phyloP scores from a whole-genome alignment of 2,888 invertebrate genomes.

The Drosophila seclusa region DNA sequence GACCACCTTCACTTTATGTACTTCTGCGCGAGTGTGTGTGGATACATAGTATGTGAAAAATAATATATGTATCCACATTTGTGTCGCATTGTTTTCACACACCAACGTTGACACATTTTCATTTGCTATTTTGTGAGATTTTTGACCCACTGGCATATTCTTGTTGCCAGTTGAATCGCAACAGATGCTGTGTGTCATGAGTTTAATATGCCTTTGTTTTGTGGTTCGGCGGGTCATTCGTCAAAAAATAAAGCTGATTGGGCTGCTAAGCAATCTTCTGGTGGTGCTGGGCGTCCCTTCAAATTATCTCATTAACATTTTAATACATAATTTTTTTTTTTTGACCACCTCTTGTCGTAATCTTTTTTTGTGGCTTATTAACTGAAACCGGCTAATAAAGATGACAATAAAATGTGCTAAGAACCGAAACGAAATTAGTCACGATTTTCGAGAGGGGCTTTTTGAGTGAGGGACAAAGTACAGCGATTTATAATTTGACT shows the following conservation, averaged over 20 bases:
- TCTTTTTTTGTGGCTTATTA: conserved; percentile 51
- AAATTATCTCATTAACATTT: conserved; percentile 61
- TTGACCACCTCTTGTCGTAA: neutral
- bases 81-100: conserved; percentile 54
- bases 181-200: conserved; percentile 33
- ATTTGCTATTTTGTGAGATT: conserved; percentile 26
- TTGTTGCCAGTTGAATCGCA: conserved; percentile 29
- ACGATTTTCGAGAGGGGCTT: conserved; percentile 27
- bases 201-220: conserved; percentile 56
- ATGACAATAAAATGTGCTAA: conserved; percentile 43
- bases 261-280: conserved; percentile 39
- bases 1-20: conserved; percentile 51
- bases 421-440: conserved; percentile 63
- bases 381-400: conserved; percentile 58
- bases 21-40: conserved; percentile 5
- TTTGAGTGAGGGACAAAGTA: conserved; percentile 19
- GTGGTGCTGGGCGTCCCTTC: conserved; percentile 6
- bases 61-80: conserved; percentile 17
- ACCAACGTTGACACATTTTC: conserved; percentile 48
- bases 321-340: conserved; percentile 8
- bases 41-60: conserved; percentile 16
- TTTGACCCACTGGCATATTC: conserved; percentile 38
- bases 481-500: conserved; percentile 41
- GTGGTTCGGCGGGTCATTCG: conserved; percentile 32
- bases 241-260: conserved; percentile 32